Percentiles rank a stretch among this genome's conserved stretches.
Conservation (phyloP, 2,797 vertebrate genomes). For the Acanthis flammea region DNA sequence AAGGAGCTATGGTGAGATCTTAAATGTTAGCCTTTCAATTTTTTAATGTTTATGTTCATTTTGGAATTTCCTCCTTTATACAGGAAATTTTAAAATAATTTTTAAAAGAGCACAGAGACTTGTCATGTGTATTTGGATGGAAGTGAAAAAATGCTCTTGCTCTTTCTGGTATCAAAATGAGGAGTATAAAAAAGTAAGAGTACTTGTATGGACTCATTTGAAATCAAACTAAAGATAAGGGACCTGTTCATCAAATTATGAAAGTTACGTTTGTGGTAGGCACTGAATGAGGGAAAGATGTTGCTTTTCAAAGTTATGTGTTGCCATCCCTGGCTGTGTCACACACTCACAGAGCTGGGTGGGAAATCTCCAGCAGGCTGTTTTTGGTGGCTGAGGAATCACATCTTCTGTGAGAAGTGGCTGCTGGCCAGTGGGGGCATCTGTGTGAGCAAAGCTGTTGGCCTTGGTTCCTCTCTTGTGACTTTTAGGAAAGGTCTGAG, state of each 20-base stretch:
- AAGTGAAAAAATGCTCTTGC: neutral
- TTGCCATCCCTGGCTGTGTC: neutral
- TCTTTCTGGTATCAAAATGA: neutral
- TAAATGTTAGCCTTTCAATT: neutral
- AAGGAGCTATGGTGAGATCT: neutral
- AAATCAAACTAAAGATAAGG: neutral
- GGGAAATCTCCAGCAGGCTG: neutral
- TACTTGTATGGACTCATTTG: neutral
- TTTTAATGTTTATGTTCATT: neutral
- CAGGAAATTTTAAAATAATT: neutral
- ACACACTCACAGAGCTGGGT: neutral
- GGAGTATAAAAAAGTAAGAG: neutral
- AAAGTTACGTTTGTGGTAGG: neutral
- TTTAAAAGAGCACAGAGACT: neutral
- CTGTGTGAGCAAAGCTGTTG: constrained; percentile 12
- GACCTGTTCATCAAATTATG: neutral
- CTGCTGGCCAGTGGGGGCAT: constrained; percentile 2
- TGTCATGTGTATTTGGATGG: neutral
- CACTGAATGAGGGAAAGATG: neutral
- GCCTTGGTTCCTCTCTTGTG: neutral
- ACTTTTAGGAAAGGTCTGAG: constrained; percentile 13
- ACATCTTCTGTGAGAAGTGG: neutral
- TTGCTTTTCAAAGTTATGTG: neutral
- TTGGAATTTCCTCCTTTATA: neutral
- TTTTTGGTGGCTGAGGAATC: neutral